A percentile compares a stretch with the other conserved stretches of the same genome.
Conservation (phyloP, 2,113 vertebrate species). For the Danio rerio region GRCz12tu NC_133191.1:33114001-33114500, state of each 20-base stretch:
- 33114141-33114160: conserved; percentile 37
- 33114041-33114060: conserved; percentile 31
- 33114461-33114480: no score
- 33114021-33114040: background rate
- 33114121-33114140: conserved; percentile 34
- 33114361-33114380: no score
- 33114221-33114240: background rate
- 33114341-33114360: no score
- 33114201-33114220: background rate
- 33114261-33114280: no score
- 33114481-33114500: no score
- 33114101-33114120: conserved; percentile 25
- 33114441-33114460: no score
- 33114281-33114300: no score
- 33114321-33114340: no score
- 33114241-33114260: background rate
- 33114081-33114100: conserved; percentile 1
- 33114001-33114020: conserved; percentile 4
- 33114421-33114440: no score
- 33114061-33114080: conserved; percentile 39
- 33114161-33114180: background rate
- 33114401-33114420: no score
- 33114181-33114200: background rate
- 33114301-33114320: no score
- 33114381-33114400: no score